Evolutionary conservation across 2,888 invertebrate species (phyloP).

Genomic region (Hydrotaea diabolus): DNA sequence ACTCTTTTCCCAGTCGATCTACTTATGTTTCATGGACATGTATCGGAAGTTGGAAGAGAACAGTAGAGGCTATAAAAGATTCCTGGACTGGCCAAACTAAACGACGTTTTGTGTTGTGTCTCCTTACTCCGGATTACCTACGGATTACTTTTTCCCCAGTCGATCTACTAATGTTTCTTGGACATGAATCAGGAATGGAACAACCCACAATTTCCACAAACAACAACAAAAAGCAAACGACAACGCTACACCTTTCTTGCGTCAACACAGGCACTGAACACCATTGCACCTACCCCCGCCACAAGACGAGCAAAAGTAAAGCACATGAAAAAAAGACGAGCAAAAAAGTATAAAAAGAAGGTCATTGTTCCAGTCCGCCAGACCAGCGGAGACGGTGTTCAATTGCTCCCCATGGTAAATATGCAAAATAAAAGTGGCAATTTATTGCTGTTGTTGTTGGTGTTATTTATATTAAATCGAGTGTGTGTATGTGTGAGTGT

Average conservation of each 20-base stretch:
- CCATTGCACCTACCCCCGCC: not conserved
- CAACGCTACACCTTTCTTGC: constrained; percentile 11
- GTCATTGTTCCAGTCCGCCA: constrained; percentile 8
- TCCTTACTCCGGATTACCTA: too few relatives aligned
- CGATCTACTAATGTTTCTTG: too few relatives aligned
- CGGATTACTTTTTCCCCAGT: too few relatives aligned
- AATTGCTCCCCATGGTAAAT: not conserved
- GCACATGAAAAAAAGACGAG: not conserved
- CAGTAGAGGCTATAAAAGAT: too few relatives aligned
- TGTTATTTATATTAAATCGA: not conserved
- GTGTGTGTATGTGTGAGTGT: constrained; percentile 24
- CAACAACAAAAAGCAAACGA: not conserved
- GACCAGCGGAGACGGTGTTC: not conserved
- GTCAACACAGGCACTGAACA: constrained; percentile 21
- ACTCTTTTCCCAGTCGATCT: too few relatives aligned
- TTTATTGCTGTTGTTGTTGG: not conserved
- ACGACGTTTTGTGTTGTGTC: too few relatives aligned
- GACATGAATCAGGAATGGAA: too few relatives aligned
- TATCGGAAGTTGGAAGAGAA: too few relatives aligned
- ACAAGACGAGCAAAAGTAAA: not conserved
- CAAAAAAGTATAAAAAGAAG: constrained; percentile 9
- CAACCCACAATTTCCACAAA: too few relatives aligned
- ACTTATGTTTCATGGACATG: too few relatives aligned
- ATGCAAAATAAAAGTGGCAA: too few relatives aligned
- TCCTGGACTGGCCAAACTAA: too few relatives aligned